Evolutionary conservation across 2,888 invertebrate genomes (phyloP), one percentile per base, ranked within the genome.

Genomic region (Drosophila meridionalis): DNA sequence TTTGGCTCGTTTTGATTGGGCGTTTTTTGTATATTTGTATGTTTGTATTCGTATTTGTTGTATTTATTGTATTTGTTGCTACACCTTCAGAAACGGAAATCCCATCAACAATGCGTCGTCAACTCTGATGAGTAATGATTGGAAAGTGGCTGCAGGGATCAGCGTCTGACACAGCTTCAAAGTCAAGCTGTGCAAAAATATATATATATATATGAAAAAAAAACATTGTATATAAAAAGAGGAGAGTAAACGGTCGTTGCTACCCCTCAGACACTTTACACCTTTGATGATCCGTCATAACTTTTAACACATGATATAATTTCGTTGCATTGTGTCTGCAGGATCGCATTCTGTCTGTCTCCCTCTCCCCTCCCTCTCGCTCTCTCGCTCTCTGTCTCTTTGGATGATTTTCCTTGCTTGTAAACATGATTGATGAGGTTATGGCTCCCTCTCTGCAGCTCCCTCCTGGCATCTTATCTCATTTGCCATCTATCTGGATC

Each of bases 271-370:
- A 73, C 83, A 90, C 88, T 90, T 87, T 87, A 90, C 87, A 90
- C 87, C 89, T 90, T 83, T 81, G 91, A 90, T 82, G 90, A 87
- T 87, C 87, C 88, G 90, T 87, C 87, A 90, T 87, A 87, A 90
- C 91, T 89, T 90, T 88, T 90, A 89, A 87, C 88, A 87, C 90
- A 90, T 87, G 88, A 90, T 89, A 90, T 88, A 76, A 89, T 90
- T 86, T 87, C 78, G 78, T 75, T 79, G 87, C 76, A 78, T 85
- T 89, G 87, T 89, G 87, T 89, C 85, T 74, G 76, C 76, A 73
- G 81, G 73, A 85, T 80, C 60, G 56, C 45, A 75, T 61, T 50
- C 30, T 50, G 14, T 52, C 34, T 26, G 12, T 28, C 47, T 30
- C 2, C 9, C 50, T n/a, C 4, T 20, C 2, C 30, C 14, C 3